These are phyloP conservation scores for Cosmorhoe ocellata DNA, from an alignment of 2,888 invertebrate genomes.

Conservation along the genomic window DNA sequence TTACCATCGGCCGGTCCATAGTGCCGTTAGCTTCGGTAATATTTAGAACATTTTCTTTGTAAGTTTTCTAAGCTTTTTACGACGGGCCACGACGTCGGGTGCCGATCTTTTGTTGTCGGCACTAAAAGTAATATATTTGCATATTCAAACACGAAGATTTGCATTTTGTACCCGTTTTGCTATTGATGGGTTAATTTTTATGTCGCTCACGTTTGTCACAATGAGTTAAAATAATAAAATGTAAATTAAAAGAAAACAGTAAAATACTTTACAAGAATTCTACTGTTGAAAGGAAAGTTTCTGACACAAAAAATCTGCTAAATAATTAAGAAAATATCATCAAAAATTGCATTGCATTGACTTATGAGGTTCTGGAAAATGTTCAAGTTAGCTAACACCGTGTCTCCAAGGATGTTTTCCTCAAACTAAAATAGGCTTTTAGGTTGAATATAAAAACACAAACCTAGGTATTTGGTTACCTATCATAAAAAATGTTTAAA, in stretches of 20 bases:
- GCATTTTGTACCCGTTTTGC: conserved; percentile 62
- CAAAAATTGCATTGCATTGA: too few species aligned
- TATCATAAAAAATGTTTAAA: too few species aligned
- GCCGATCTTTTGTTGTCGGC: conserved; percentile 54
- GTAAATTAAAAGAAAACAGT: conserved; percentile 57
- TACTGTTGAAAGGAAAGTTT: conserved; percentile 22
- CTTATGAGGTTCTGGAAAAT: too few species aligned
- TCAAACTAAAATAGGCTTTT: too few species aligned
- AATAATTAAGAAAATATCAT: too few species aligned
- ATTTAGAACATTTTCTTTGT: conserved; percentile 70
- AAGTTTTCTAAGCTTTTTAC: conserved; percentile 70
- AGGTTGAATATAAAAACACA: too few species aligned
- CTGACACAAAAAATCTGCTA: conserved; percentile 12
- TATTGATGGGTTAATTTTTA: conserved; percentile 60
- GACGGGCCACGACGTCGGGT: conserved; percentile 53
- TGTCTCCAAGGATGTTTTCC: too few species aligned
- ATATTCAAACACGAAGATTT: conserved; percentile 69
- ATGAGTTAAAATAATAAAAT: conserved; percentile 68
- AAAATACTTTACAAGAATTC: conserved; percentile 22
- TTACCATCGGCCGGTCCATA: conserved; percentile 45
- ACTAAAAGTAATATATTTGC: conserved; percentile 67
- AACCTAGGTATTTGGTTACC: too few species aligned
- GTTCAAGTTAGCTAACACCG: too few species aligned
- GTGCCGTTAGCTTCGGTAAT: conserved; percentile 62
- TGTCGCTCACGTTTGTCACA: conserved; percentile 52